Base-by-base conservation (phyloP, 2,113 vertebrate genomes). In the Theristicus caerulescens region DNA sequence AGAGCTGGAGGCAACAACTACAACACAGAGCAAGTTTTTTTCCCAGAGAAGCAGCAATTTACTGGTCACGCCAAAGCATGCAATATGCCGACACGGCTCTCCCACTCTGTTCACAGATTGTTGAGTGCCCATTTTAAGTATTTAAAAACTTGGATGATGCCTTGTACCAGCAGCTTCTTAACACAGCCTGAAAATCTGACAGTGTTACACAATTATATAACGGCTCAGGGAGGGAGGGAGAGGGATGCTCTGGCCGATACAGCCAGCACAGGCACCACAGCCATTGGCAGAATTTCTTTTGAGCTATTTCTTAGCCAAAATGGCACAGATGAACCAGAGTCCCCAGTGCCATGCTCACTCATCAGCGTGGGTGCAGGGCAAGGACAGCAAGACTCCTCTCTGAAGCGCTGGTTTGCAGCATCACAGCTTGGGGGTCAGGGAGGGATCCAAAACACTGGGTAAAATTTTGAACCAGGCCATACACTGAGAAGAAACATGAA, bases 121-220 rank as follows among this genome's bases (percentile, higher is more conserved):
- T 11, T 22, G 16, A 77, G 21, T 73, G 59, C 51, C 69, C 64
- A 54, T 77, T 70, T 1, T 15, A 81, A 58, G 84, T 94, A 80
- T 83, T 95, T 93, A 69, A 92, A 93, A 92, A 31, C 69, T 85
- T 90, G 55, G 59, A 42, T 76, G n/a, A 83, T n/a, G 24, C 36
- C 34, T 86, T 31, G 10, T 71, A 70, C 16, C 8, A 73, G 61
- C 59, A 95, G 58, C 44, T 92, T 64, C 64, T 65, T 51, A 59
- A 47, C 4, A 34, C 17, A 86, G 40, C 16, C 64, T 72, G 40
- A 27, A 83, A 88, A 96, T 62, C 54, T 66, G 58, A 14, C 38
- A 58, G 38, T 1, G 17, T 29, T 34, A 82, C 59, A 78, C 59
- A 67, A 52, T 79, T 93, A 55, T 7, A 13, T 27, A 92, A 94